phyloP scores from a whole-genome alignment of 2,797 vertebrate genomes.

The Eulemur albifrons region DNA sequence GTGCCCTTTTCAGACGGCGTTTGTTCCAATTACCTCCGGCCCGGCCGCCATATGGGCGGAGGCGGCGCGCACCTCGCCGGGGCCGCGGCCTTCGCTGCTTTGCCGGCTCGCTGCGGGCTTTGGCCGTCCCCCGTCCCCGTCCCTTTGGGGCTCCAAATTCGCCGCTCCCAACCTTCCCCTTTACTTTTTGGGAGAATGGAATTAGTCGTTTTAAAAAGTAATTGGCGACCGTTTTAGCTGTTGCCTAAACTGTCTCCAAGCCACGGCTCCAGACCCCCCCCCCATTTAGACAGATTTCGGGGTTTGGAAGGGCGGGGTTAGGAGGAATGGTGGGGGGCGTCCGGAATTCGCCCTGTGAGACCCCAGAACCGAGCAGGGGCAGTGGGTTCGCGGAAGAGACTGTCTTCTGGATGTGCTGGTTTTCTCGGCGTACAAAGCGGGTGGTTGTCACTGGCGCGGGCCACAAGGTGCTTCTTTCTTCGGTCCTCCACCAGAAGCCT shows the following conservation, averaged over 20 bases:
- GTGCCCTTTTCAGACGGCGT: constrained; percentile 84
- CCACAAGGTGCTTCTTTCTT: neutral
- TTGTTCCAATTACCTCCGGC: constrained; percentile 85
- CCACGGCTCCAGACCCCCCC: neutral
- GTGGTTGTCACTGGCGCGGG: neutral
- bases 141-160: constrained; percentile 35
- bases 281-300: neutral
- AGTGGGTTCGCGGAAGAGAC: neutral
- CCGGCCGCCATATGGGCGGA: constrained; percentile 84
- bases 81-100: constrained; percentile 24
- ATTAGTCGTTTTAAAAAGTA: neutral
- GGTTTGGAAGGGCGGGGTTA: neutral
- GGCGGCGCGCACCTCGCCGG: constrained; percentile 75
- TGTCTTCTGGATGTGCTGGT: neutral
- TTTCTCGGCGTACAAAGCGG: constrained; percentile 51
- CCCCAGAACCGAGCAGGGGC: neutral
- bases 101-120: neutral
- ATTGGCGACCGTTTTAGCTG: neutral
- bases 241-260: neutral
- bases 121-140: neutral
- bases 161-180: neutral
- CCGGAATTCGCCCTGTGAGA: neutral
- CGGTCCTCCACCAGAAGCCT: neutral
- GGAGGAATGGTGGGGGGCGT: rapidly evolving
- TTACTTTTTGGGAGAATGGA: neutral